These are phyloP conservation scores for Vannuccia rotundouncinata DNA, from an alignment of 2,888 invertebrate species.

Conservation along the genomic window DNA sequence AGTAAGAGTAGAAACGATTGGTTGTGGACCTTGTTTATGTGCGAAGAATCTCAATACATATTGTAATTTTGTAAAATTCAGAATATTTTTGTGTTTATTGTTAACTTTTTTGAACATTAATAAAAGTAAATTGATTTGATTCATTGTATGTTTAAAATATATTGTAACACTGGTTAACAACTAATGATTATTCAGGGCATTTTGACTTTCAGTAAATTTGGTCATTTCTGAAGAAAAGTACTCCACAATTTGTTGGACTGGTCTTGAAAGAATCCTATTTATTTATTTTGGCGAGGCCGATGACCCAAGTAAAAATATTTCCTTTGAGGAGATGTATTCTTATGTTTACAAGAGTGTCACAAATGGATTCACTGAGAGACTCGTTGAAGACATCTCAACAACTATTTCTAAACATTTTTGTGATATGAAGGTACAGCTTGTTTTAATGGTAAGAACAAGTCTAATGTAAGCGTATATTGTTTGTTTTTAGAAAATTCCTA, in stretches of 20 bases:
- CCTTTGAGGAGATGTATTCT: conserved; percentile 14
- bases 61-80: too few species aligned
- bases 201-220: conserved; percentile 1
- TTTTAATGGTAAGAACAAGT: background rate
- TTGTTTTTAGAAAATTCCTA: background rate
- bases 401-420: conserved; percentile 1
- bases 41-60: too few species aligned
- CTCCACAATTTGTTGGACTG: background rate
- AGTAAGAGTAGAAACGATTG: too few species aligned
- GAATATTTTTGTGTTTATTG: too few species aligned
- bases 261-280: background rate
- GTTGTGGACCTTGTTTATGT: too few species aligned
- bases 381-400: background rate
- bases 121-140: too few species aligned
- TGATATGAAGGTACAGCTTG: background rate
- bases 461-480: background rate
- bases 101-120: too few species aligned
- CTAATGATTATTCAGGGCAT: too few species aligned
- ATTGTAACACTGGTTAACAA: too few species aligned
- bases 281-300: conserved; percentile 7
- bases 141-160: too few species aligned
- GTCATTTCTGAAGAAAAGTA: conserved; percentile 23
- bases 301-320: background rate
- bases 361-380: conserved; percentile 3
- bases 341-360: conserved; percentile 7